Conservation (phyloP, 2,797 vertebrate species). For the Gadopsis bispinosus region DNA sequence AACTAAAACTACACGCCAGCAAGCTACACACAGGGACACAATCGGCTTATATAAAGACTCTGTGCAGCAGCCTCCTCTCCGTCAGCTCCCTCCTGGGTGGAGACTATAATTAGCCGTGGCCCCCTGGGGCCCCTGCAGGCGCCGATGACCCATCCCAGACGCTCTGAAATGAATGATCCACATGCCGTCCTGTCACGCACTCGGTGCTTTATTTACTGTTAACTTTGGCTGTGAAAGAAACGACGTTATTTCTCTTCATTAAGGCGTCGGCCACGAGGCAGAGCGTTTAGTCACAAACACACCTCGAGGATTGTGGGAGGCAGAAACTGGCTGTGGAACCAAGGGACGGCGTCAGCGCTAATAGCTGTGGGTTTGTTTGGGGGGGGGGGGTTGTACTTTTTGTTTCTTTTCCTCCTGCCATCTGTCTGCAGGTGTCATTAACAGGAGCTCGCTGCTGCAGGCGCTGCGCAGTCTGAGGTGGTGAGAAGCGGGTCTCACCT, state of each 20-base stretch:
- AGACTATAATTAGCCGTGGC: conserved; percentile 69
- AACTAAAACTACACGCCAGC: conserved; percentile 14
- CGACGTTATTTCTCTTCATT: conserved; percentile 57
- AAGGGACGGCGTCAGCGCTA: conserved; percentile 14
- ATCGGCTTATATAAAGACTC: not conserved
- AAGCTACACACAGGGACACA: not conserved
- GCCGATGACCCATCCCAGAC: conserved; percentile 59
- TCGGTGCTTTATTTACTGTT: conserved; percentile 62
- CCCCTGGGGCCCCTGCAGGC: conserved; percentile 55
- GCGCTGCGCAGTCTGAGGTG: not conserved
- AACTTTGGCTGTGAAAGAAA: conserved; percentile 40
- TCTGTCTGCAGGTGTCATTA: conserved; percentile 29
- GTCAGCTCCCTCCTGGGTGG: conserved; percentile 49
- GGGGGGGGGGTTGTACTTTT: too few species aligned
- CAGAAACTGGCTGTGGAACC: conserved; percentile 15
- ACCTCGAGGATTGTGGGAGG: conserved; percentile 44
- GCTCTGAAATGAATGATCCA: conserved; percentile 71
- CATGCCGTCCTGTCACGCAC: conserved; percentile 55
- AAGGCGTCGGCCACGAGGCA: conserved; percentile 19
- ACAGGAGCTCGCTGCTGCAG: conserved; percentile 5
- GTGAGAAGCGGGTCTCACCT: not conserved
- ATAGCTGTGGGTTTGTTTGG: conserved; percentile 18
- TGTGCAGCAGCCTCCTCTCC: conserved; percentile 47
- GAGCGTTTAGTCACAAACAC: conserved; percentile 39
- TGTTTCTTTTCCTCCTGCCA: conserved; percentile 4